phyloP scores from a whole-genome alignment of 1,140 invertebrate genomes.

The Ruditapes philippinarum region DNA sequence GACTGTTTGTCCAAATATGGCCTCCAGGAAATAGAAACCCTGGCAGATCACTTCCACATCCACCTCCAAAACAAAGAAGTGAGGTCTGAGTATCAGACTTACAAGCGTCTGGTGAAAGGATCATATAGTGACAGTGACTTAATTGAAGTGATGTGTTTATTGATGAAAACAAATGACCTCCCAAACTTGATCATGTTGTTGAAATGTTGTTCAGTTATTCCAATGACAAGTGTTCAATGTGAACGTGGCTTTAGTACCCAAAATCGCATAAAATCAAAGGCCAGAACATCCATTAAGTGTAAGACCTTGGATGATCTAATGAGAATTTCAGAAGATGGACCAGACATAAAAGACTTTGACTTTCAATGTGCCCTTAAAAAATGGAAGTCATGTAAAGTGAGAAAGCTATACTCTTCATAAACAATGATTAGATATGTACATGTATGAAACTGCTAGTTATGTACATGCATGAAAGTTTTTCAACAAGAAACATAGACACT shows the following conservation, averaged over 20 bases:
- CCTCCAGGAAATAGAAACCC: background rate
- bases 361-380: background rate
- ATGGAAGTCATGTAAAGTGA: background rate
- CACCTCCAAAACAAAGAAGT: background rate
- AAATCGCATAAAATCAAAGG: background rate
- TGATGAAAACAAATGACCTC: background rate
- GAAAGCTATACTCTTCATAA: no score
- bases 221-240: constrained; percentile 49
- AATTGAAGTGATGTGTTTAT: background rate
- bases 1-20: constrained; percentile 22
- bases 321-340: constrained; percentile 15
- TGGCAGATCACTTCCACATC: background rate
- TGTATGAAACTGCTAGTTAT: no score
- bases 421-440: no score
- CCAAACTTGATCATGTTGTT: constrained; percentile 11
- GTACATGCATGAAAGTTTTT: no score
- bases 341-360: background rate
- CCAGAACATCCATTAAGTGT: background rate
- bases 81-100: background rate
- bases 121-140: background rate
- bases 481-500: no score
- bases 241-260: constrained; percentile 43
- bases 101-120: constrained; percentile 13
- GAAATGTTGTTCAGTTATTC: constrained; percentile 25
- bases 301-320: constrained; percentile 5